phyloP scores from a whole-genome alignment of 2,888 invertebrate species.

The Drosophila longiperda region DNA sequence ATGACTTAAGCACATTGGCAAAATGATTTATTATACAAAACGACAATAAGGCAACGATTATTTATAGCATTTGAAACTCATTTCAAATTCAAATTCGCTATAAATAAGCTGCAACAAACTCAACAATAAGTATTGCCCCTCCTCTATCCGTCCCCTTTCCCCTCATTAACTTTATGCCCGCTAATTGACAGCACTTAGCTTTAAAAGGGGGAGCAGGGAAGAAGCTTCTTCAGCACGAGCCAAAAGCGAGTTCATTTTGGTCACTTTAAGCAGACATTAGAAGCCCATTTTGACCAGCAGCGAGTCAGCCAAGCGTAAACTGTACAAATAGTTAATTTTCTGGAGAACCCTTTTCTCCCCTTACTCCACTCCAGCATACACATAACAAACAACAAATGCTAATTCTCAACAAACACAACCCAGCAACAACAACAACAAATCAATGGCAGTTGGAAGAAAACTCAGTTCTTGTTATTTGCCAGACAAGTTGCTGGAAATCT shows the following conservation, averaged over 20 bases:
- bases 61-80: constrained; percentile 8
- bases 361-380: constrained; percentile 7
- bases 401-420: constrained; percentile 48
- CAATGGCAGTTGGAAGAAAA: constrained; percentile 41
- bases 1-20: neutral
- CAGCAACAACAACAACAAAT: constrained; percentile 30
- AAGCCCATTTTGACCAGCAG: constrained; percentile 31
- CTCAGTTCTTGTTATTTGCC: constrained; percentile 52
- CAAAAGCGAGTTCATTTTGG: constrained; percentile 66
- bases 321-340: constrained; percentile 52
- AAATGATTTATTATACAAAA: neutral
- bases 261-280: constrained; percentile 72
- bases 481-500: constrained; percentile 46
- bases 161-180: constrained; percentile 15
- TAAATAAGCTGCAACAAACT: constrained; percentile 24
- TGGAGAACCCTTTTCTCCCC: constrained; percentile 2
- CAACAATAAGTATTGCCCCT: constrained; percentile 18
- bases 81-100: constrained; percentile 26
- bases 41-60: neutral
- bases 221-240: constrained; percentile 47
- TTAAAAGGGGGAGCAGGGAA: constrained; percentile 13
- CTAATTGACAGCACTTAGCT: constrained; percentile 63
- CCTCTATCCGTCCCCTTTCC: neutral
- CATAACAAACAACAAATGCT: constrained; percentile 53
- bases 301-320: constrained; percentile 64